Evolutionary conservation across 2,113 vertebrate species (phyloP), one percentile per base, ranked within the genome.

Genomic region (Leptobrachium ailaonicum): DNA sequence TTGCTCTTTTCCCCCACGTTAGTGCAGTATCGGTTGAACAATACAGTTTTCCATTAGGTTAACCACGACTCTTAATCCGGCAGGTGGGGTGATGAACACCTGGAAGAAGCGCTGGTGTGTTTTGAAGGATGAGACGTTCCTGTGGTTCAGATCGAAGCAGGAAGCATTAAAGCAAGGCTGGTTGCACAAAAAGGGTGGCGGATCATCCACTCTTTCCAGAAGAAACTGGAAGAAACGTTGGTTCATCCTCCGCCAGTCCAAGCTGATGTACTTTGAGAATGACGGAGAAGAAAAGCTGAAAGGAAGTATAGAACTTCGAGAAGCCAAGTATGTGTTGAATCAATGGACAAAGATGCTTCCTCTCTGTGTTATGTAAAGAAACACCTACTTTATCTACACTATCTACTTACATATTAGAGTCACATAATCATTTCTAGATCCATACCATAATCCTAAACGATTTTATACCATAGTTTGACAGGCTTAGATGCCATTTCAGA

Each of bases 101-200:
- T 99, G 98, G 98, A 98, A 96, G 86, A 93, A 95, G 41, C 96
- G 97, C 83, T 99, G 98, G 98, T 99, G 98, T 11, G 98, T 99
- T 53, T 90, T 99, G 74, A 99, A 99, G 87, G 98, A 99, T 54
- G 98, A 99, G 88, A 97, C 96, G 14, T 98, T 99, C 91, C 87
- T 99, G 86, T 99, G 98, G 98, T 99, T 99, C 87, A 93, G 98
- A 72, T 95, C 96, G 81, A 98, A 98, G 85, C 98, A 99, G 91
- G 97, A 99, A 84, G 98, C 98, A 2, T 94, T 99, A 85, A 99
- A 99, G 87, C 96, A 98, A 85, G 98, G 98, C 60, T 99, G 98
- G 98, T 93, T 99, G 42, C 92, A 95, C 88, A 99, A 99, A 84
- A 99, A 99, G 77, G 97, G 97, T 0, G 98, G 98, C 0, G 96